Percentiles rank a stretch among this genome's conserved stretches.
Evolutionary conservation across 2,113 vertebrate genomes (phyloP).

Genomic region (Cervus canadensis): DNA sequence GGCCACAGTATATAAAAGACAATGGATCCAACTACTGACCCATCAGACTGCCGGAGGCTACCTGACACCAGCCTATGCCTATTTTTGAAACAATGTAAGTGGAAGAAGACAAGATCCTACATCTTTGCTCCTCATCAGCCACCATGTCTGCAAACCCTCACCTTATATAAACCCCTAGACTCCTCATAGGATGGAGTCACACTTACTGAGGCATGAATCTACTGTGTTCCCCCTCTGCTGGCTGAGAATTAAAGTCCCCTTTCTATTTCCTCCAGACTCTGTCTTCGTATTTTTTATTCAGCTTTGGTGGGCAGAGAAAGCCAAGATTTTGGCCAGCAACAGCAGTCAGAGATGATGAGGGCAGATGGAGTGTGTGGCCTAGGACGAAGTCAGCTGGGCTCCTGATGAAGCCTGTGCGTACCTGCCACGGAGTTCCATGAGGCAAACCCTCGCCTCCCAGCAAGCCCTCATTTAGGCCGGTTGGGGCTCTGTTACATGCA

Average conservation of each 20-base stretch:
- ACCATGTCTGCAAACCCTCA: neutral
- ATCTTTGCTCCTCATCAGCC: neutral
- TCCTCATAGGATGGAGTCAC: neutral
- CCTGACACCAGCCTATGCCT: fast-evolving
- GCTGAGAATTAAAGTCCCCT: neutral
- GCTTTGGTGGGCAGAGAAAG: neutral
- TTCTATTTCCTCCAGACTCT: neutral
- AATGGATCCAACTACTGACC: neutral
- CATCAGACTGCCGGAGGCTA: neutral
- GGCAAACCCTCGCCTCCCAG: neutral
- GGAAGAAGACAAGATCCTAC: neutral
- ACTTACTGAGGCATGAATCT: neutral
- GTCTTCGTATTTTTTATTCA: neutral
- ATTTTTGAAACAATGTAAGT: neutral
- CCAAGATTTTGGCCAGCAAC: neutral
- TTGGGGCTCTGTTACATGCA: neutral
- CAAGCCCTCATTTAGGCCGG: neutral
- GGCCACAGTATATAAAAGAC: neutral
- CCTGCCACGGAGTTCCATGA: fast-evolving
- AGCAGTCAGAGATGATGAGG: neutral
- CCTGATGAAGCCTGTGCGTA: neutral
- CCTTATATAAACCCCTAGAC: neutral
- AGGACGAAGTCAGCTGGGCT: fast-evolving
- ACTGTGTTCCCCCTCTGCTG: neutral
- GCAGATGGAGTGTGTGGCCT: fast-evolving